Evolutionary conservation across 64 coral and sea anemone genomes (phyloP).

Genomic region (Astreopora myriophthalma): DNA sequence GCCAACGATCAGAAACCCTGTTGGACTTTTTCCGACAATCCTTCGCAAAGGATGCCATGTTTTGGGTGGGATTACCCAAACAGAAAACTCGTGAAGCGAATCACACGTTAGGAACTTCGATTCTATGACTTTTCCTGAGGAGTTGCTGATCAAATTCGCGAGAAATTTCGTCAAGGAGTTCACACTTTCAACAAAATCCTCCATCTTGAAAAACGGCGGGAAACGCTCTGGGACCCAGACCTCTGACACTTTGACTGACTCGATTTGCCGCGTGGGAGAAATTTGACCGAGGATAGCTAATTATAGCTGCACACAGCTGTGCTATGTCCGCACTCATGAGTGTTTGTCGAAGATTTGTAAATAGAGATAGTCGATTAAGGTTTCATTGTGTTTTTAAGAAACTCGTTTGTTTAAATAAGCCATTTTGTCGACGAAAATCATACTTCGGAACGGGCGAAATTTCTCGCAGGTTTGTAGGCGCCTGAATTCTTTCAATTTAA

Average conservation of each 20-base stretch:
- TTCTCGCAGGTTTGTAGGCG: conserved; percentile 2
- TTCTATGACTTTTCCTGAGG: not conserved
- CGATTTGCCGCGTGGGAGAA: not conserved
- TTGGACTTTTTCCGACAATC: conserved; percentile 63
- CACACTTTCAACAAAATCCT: conserved; percentile 30
- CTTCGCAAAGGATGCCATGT: conserved; percentile 73
- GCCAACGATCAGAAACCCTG: conserved; percentile 48
- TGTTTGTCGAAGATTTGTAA: not conserved
- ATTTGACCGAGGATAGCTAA: too few species aligned
- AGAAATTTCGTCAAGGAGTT: conserved; percentile 37
- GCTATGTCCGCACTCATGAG: not conserved
- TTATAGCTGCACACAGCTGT: too few species aligned
- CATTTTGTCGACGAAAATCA: not conserved
- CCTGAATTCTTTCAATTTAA: too few species aligned
- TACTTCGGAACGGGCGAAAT: not conserved
- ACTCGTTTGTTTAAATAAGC: not conserved
- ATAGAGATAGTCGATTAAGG: not conserved
- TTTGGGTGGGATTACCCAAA: conserved; percentile 67
- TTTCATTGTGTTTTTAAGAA: not conserved
- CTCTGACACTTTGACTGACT: not conserved
- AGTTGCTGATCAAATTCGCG: conserved; percentile 12
- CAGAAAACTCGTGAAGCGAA: conserved; percentile 26
- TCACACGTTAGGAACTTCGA: not conserved
- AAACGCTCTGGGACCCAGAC: not conserved
- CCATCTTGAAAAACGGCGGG: conserved; percentile 39